Conservation (phyloP, 30 jellyfish, hydroid and myxozoan species). For the Pseudorhiza aurosa region DNA sequence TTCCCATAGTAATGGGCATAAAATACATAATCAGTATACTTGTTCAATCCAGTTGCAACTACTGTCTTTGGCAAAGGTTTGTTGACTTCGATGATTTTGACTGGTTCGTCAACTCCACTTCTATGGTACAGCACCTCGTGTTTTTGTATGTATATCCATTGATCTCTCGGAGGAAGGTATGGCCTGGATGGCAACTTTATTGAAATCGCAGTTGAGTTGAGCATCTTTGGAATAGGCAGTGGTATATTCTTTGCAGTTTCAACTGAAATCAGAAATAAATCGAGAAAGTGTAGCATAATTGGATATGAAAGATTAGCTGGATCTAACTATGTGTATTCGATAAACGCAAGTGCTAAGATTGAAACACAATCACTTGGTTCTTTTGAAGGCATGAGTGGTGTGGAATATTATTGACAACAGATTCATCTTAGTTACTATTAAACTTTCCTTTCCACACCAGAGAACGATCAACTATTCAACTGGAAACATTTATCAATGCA, state of each 20-base stretch:
- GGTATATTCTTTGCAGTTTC: slow-evolving; percentile 6
- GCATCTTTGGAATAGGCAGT: slow-evolving; percentile 8
- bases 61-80: slow-evolving; percentile 30
- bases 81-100: background rate
- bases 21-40: slow-evolving; percentile 29
- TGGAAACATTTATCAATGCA: no score
- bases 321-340: no score
- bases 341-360: no score
- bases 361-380: no score
- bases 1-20: slow-evolving; percentile 36
- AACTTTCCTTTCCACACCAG: no score
- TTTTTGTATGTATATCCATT: slow-evolving; percentile 6
- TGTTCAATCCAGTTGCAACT: slow-evolving; percentile 9
- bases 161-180: slow-evolving; percentile 15
- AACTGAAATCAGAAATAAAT: no score
- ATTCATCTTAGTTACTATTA: no score
- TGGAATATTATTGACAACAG: no score
- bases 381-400: no score
- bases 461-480: no score
- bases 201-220: slow-evolving; percentile 19
- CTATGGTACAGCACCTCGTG: slow-evolving; percentile 14
- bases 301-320: no score
- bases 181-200: slow-evolving; percentile 17
- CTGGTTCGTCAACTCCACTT: background rate
- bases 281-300: no score